Evolutionary conservation across 2,113 vertebrate species (phyloP).

Genomic region (Sander vitreus): DNA sequence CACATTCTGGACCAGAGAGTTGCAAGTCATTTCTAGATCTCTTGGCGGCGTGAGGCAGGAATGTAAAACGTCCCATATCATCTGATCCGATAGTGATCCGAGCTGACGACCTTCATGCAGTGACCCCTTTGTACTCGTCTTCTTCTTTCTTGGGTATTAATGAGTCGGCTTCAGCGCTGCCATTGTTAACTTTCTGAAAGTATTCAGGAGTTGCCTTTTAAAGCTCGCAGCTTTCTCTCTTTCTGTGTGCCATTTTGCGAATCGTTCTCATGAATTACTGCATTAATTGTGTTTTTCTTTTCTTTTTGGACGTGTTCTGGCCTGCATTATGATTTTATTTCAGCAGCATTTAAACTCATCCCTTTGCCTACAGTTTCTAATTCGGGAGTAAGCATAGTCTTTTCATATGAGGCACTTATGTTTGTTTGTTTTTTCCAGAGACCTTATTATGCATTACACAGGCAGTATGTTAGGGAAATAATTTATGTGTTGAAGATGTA

Average conservation of each 20-base stretch:
- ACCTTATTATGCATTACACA: conserved; percentile 75
- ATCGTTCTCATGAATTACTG: conserved; percentile 62
- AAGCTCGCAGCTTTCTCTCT: conserved; percentile 59
- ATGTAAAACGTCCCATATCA: conserved; percentile 41
- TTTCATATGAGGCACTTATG: conserved; percentile 62
- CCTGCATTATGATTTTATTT: conserved; percentile 51
- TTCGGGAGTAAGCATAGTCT: conserved; percentile 51
- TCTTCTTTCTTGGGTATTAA: conserved; percentile 45
- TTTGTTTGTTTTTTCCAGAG: conserved; percentile 34
- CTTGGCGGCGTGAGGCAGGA: conserved; percentile 23
- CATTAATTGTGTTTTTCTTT: conserved; percentile 45
- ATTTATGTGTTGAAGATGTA: conserved; percentile 83
- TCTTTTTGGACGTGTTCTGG: conserved; percentile 31
- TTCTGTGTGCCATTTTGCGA: conserved; percentile 71
- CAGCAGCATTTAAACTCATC: conserved; percentile 41
- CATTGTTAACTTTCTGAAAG: conserved; percentile 61
- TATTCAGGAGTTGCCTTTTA: conserved; percentile 59
- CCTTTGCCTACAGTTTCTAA: conserved; percentile 35
- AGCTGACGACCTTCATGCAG: conserved; percentile 22
- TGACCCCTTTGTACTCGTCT: conserved; percentile 32
- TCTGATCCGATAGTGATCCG: conserved; percentile 26
- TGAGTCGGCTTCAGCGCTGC: conserved; percentile 44
- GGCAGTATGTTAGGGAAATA: conserved; percentile 75
- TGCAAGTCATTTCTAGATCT: conserved; percentile 52
- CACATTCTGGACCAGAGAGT: conserved; percentile 38